phyloP scores from a whole-genome alignment of 2,113 vertebrate species.

The Atrichornis clamosus region DNA sequence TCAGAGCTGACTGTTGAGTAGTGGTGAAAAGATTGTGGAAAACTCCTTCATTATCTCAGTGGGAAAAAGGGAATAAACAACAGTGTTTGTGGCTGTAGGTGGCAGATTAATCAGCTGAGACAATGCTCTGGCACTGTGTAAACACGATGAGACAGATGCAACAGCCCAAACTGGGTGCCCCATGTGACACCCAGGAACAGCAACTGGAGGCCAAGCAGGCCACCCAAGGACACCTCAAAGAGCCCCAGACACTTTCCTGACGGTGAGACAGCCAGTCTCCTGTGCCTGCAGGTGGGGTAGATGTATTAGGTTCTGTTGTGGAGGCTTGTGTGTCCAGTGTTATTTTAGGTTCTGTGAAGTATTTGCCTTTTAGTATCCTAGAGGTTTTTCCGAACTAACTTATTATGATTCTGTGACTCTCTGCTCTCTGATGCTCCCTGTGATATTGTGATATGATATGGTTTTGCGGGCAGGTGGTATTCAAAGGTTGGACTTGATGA shows the following conservation, averaged over 20 bases:
- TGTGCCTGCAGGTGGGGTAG: neutral
- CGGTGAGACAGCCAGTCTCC: neutral
- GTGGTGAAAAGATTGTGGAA: neutral
- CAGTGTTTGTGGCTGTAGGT: neutral
- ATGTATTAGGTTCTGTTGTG: neutral
- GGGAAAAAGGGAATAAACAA: neutral
- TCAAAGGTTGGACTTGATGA: neutral
- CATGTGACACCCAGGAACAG: neutral
- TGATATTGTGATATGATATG: neutral
- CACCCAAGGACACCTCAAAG: neutral
- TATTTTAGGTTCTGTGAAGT: neutral
- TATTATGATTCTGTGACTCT: neutral
- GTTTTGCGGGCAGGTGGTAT: neutral
- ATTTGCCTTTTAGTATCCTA: neutral
- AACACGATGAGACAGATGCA: neutral
- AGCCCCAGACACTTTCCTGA: neutral
- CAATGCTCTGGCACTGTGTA: neutral
- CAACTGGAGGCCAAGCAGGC: neutral
- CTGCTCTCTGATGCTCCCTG: neutral
- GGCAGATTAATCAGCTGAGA: neutral
- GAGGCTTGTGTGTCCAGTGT: neutral
- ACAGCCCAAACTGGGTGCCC: neutral
- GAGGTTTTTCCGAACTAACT: neutral
- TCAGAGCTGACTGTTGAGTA: neutral
- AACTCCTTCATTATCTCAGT: neutral